Evolutionary conservation across 2,797 vertebrate species (phyloP).

Genomic region (Leucoraja ocellata): DNA sequence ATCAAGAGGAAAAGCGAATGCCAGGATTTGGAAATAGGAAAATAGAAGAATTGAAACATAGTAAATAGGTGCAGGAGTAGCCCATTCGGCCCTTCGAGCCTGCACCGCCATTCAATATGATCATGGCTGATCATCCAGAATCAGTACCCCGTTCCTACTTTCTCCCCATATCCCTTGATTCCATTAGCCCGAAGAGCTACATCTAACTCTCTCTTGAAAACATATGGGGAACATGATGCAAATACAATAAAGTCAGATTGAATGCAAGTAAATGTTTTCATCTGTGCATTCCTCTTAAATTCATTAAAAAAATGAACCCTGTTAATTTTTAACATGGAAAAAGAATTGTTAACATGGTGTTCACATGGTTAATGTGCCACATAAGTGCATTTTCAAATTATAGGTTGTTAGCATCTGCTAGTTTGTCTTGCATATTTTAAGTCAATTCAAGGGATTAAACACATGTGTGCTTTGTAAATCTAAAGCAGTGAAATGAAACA

Average conservation of each 20-base stretch:
- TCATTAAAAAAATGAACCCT: background rate
- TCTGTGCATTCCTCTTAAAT: background rate
- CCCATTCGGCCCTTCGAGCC: no score
- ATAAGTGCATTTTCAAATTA: slow-evolving; percentile 25
- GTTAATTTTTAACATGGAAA: slow-evolving; percentile 9
- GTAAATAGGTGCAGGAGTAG: no score
- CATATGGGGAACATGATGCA: background rate
- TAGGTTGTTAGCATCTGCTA: slow-evolving; percentile 17
- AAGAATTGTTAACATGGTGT: background rate
- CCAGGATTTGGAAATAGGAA: background rate
- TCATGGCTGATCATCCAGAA: no score
- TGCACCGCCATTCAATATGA: no score
- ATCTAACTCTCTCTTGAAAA: background rate
- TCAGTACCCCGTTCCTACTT: no score
- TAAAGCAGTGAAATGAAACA: slow-evolving; percentile 9
- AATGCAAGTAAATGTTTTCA: background rate
- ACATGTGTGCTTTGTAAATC: slow-evolving; percentile 29
- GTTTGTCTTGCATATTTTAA: slow-evolving; percentile 33
- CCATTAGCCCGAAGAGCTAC: no score
- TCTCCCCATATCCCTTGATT: no score
- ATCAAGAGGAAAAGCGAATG: no score
- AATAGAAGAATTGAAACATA: background rate
- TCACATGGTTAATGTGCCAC: slow-evolving; percentile 17
- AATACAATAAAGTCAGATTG: background rate
- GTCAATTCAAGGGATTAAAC: slow-evolving; percentile 22